Evolutionary conservation across 2,113 vertebrate species (phyloP).

Genomic region (Isichthys henryi): DNA sequence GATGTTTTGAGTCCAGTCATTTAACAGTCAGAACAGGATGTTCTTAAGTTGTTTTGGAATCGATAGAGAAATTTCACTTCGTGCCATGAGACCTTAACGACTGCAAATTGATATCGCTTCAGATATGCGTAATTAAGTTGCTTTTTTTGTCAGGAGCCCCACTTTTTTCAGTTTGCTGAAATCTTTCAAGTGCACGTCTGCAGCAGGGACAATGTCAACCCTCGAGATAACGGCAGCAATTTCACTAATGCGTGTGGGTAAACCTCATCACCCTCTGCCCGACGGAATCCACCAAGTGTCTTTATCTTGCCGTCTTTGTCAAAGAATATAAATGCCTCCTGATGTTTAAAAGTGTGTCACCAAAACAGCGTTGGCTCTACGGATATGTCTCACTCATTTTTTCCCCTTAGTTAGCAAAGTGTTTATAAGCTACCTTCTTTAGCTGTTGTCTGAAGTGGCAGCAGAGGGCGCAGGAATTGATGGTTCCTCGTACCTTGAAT

Average conservation of each 20-base stretch:
- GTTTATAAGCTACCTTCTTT: not conserved
- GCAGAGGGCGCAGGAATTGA: not conserved
- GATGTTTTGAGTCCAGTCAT: not conserved
- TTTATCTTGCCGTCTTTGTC: constrained; percentile 18
- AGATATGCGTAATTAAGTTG: not conserved
- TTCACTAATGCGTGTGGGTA: constrained; percentile 7
- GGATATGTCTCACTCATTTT: not conserved
- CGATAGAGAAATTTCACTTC: not conserved
- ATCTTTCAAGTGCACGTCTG: not conserved
- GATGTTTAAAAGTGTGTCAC: constrained; percentile 18
- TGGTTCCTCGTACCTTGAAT: not conserved
- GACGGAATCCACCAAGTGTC: not conserved
- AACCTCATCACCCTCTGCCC: not conserved
- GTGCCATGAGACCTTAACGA: not conserved
- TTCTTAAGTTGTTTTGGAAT: constrained; percentile 11
- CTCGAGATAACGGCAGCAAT: not conserved
- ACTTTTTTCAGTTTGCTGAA: not conserved
- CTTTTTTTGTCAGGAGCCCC: not conserved
- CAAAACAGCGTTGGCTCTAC: constrained; percentile 1
- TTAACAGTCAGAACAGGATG: not conserved
- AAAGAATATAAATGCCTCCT: constrained; percentile 3
- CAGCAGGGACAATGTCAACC: constrained; percentile 4
- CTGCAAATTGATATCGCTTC: not conserved
- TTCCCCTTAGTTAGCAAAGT: not conserved
- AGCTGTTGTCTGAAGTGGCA: not conserved